Base-by-base conservation (phyloP, 1,140 invertebrate species). In the Dendrolimus kikuchii region DNA sequence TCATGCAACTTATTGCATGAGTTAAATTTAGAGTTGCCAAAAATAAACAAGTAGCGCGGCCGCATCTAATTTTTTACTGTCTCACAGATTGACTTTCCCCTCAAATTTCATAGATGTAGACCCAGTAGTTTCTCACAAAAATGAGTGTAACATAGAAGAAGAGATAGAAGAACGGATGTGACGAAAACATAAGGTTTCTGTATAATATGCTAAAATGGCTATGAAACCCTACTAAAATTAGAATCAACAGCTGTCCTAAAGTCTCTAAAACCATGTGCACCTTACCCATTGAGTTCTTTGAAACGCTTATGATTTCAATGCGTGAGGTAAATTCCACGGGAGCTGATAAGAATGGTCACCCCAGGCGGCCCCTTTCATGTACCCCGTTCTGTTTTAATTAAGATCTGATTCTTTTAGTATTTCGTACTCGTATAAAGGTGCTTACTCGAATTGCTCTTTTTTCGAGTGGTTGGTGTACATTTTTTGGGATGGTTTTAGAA, bases 301-400 rank as follows among this genome's bases (percentile, higher is more conserved):
- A 85, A 85, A 85, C 81, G 81, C 74, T 82, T 85, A 85, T 85
- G 81, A 85, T 81, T 85, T 81, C 76, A 70, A 78, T 73, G 81
- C 71, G 79, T 77, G 78, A 80, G 77, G 78, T 77, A 74, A 71
- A 76, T 71, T 76, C 76, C 56, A 68, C 55, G 50, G 49, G 39
- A 42, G 6, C 55, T 44, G 60, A 64, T 65, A 55, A 55, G 40
- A 36, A 45, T 41, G 38, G 23, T 9, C 10, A 5, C 49, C 49
- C 10, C 38, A 9, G 47, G 51, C 59, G 49, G 49, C 47, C 43
- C 51, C 52, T 61, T 69, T 67, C 60, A 70, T 73, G 69, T 63
- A 45, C 55, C 64, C 61, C 59, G 69, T 71, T 74, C 63, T 59
- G 57, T 57, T 38, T 77, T 79, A 79, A 81, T 81, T 81, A 81